These are phyloP conservation scores for Castor canadensis DNA, from an alignment of 2,113 vertebrate species.

Conservation along the genomic window DNA sequence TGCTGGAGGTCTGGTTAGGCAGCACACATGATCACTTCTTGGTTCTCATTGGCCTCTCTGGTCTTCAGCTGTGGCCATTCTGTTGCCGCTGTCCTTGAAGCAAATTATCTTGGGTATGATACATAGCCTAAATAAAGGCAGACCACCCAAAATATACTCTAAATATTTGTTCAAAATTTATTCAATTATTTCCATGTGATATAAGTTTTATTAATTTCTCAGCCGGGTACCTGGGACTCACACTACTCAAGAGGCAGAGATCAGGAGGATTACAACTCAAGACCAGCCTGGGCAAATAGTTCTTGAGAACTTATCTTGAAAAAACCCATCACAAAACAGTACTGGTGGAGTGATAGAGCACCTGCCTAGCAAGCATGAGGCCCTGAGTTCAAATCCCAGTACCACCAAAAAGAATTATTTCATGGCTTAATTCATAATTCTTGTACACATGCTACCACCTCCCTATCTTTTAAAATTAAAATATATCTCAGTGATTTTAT, in stretches of 20 bases:
- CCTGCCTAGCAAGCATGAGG: too few species aligned
- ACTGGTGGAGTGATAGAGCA: too few species aligned
- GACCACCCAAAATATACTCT: background rate
- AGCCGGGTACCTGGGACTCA: too few species aligned
- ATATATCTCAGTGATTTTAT: background rate
- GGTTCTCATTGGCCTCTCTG: background rate
- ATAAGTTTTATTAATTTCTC: slow-evolving; percentile 6
- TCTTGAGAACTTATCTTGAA: too few species aligned
- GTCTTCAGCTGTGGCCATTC: background rate
- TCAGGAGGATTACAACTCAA: too few species aligned
- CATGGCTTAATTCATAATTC: slow-evolving; percentile 1
- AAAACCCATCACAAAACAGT: too few species aligned
- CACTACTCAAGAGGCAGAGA: too few species aligned
- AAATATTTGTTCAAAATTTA: slow-evolving; percentile 26
- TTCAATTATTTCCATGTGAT: slow-evolving; percentile 13
- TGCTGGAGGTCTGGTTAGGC: too few species aligned
- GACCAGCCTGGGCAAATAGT: too few species aligned
- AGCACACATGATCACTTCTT: background rate
- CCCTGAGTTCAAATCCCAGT: too few species aligned
- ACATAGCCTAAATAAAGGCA: background rate
- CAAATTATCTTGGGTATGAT: background rate
- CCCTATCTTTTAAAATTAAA: slow-evolving; percentile 5
- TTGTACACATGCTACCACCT: background rate
- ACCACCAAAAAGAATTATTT: too few species aligned
- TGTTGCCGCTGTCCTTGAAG: background rate